Evolutionary conservation across 2,888 invertebrate species (phyloP).

Genomic region (Ophion obscuratus): DNA sequence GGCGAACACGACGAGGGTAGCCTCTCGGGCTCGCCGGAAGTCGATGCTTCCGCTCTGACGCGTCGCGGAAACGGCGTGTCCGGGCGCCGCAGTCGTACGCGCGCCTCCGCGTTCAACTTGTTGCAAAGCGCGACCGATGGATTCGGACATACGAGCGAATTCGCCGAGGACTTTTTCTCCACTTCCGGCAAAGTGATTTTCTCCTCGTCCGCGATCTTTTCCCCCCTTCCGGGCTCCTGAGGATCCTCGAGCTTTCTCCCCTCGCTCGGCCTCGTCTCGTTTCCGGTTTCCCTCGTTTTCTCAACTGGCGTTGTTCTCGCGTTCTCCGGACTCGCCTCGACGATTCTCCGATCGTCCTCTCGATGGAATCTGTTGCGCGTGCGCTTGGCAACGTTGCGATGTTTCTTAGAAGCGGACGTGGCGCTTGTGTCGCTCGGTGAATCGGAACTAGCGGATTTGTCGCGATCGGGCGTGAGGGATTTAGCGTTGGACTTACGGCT

Average conservation of each 20-base stretch:
- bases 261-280: not conserved
- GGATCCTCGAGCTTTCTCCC: slow-evolving; percentile 4
- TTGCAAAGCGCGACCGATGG: slow-evolving; percentile 1
- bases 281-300: not conserved
- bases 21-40: slow-evolving; percentile 45
- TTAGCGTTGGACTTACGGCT: slow-evolving; percentile 37
- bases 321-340: slow-evolving; percentile 16
- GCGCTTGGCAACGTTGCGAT: slow-evolving; percentile 32
- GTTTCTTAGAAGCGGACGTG: not conserved
- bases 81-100: slow-evolving; percentile 69
- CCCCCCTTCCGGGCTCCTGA: not conserved
- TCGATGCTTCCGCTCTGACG: slow-evolving; percentile 30
- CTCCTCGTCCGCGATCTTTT: not conserved
- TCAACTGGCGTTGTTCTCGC: not conserved
- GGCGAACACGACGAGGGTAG: not conserved
- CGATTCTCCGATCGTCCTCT: not conserved
- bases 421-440: slow-evolving; percentile 25
- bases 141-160: slow-evolving; percentile 26
- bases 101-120: slow-evolving; percentile 43
- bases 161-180: slow-evolving; percentile 12
- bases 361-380: slow-evolving; percentile 19
- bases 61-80: slow-evolving; percentile 77
- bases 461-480: slow-evolving; percentile 30
- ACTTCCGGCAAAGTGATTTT: not conserved
- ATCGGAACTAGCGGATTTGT: slow-evolving; percentile 26